Evolutionary conservation across 2,797 vertebrate genomes (phyloP).

Genomic region (Acanthurus tractus): DNA sequence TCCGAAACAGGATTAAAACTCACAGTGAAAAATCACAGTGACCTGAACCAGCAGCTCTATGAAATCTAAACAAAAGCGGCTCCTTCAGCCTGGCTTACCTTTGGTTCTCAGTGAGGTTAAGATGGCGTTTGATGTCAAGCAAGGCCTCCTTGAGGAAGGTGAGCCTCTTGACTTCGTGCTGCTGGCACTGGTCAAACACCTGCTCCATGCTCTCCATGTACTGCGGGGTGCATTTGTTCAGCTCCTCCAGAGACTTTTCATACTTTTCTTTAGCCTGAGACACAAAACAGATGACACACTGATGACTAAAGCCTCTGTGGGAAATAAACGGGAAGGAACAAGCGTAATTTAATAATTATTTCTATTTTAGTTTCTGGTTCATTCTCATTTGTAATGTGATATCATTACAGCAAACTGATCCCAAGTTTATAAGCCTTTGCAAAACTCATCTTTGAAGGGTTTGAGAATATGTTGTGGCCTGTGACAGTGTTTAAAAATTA

Average conservation of each 20-base stretch:
- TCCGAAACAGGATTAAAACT: background rate
- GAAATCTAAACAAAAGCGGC: background rate
- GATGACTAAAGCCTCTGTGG: background rate
- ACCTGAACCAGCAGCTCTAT: background rate
- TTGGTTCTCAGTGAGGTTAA: constrained; percentile 95
- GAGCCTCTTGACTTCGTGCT: constrained; percentile 96
- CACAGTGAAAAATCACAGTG: background rate
- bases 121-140: constrained; percentile 94
- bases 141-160: constrained; percentile 94
- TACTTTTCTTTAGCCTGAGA: constrained; percentile 95
- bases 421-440: background rate
- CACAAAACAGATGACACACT: constrained; percentile 18
- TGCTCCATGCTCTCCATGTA: constrained; percentile 97
- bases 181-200: constrained; percentile 96
- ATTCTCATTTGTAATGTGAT: background rate
- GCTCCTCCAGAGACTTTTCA: constrained; percentile 93
- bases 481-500: background rate
- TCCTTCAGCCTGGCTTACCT: constrained; percentile 81
- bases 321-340: background rate
- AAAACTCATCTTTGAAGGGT: background rate
- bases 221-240: constrained; percentile 92
- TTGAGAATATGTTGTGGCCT: background rate
- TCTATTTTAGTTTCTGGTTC: background rate
- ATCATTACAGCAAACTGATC: background rate
- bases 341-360: background rate